Conservation (phyloP, 2,888 invertebrate species). For the Caenorhabditis auriculariae region DNA sequence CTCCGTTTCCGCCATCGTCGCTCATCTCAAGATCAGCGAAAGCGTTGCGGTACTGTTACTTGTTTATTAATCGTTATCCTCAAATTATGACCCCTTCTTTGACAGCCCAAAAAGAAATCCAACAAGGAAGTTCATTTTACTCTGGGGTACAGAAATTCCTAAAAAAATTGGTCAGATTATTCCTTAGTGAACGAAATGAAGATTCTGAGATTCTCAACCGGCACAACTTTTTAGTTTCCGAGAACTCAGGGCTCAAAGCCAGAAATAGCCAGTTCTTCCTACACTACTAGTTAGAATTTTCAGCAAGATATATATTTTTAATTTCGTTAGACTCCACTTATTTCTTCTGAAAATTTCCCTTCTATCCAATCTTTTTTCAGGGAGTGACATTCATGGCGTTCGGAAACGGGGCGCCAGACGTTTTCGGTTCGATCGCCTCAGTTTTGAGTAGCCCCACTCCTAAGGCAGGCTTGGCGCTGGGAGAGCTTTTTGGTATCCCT, state of each 20-base stretch:
- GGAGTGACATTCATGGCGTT: conserved; percentile 76
- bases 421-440: conserved; percentile 72
- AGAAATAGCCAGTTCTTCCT: background rate
- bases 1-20: conserved; percentile 66
- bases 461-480: conserved; percentile 65
- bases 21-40: conserved; percentile 66
- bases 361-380: too few species aligned
- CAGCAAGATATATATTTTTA: background rate
- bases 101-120: too few species aligned
- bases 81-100: too few species aligned
- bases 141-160: too few species aligned
- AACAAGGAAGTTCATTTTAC: too few species aligned
- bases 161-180: too few species aligned
- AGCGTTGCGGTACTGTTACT: conserved; percentile 65
- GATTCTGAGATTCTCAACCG: too few species aligned
- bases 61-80: background rate
- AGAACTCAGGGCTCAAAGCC: too few species aligned
- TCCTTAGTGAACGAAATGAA: too few species aligned
- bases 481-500: conserved; percentile 64
- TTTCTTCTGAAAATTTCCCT: too few species aligned
- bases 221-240: too few species aligned
- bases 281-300: background rate
- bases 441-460: conserved; percentile 61
- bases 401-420: conserved; percentile 75
- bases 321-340: too few species aligned